These are phyloP conservation scores for Copidosoma aretas DNA, from an alignment of 2,888 invertebrate species.

Conservation along the genomic window DNA sequence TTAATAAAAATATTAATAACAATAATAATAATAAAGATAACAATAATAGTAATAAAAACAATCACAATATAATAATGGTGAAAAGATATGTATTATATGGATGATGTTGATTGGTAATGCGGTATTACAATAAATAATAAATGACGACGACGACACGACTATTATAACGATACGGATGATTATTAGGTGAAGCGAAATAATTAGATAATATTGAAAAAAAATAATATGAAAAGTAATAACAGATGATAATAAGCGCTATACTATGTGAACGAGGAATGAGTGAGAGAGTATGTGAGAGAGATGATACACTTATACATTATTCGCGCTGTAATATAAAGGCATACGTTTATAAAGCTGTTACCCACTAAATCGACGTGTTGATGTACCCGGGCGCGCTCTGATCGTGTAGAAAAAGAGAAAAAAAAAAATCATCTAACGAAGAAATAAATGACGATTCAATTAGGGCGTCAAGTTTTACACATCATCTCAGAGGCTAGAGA, in stretches of 20 bases:
- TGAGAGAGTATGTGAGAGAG: slow-evolving; percentile 13
- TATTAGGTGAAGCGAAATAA: slow-evolving; percentile 8
- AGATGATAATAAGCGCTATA: slow-evolving; percentile 30
- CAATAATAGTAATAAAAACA: slow-evolving; percentile 30
- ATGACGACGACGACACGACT: slow-evolving; percentile 38
- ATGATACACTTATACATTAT: slow-evolving; percentile 48
- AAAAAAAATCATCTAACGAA: background rate
- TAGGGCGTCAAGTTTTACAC: slow-evolving; percentile 13
- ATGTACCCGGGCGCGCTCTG: slow-evolving; percentile 57
- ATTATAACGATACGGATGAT: slow-evolving; percentile 30
- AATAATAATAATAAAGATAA: slow-evolving; percentile 35
- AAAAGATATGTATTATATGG: slow-evolving; percentile 38
- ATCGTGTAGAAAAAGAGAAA: slow-evolving; percentile 42
- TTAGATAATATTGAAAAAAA: slow-evolving; percentile 7
- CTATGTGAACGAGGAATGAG: slow-evolving; percentile 20
- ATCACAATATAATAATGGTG: slow-evolving; percentile 46
- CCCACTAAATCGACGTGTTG: slow-evolving; percentile 59
- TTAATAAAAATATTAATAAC: slow-evolving; percentile 37
- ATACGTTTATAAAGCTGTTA: slow-evolving; percentile 51
- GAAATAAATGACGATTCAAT: background rate
- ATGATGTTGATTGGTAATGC: slow-evolving; percentile 42
- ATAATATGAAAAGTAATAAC: slow-evolving; percentile 23
- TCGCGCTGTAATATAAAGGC: slow-evolving; percentile 58
- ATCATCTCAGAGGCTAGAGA: background rate
- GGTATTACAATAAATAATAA: slow-evolving; percentile 47